phyloP scores from a whole-genome alignment of 53 echinoderm and acorn worm genomes.

The Hippasteria phrygiana region DNA sequence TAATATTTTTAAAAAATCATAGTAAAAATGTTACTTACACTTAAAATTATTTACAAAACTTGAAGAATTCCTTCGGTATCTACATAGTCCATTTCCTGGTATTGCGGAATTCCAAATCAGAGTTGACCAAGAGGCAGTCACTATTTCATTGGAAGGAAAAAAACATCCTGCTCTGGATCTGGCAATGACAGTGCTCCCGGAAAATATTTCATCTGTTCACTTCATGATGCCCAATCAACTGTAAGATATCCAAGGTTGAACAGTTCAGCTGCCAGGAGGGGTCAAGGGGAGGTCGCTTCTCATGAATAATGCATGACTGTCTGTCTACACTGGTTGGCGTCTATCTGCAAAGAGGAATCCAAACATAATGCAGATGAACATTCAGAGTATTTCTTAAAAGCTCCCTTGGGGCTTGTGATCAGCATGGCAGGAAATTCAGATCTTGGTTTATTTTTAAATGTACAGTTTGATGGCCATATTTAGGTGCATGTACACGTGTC shows the following conservation, averaged over 20 bases:
- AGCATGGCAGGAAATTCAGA: not conserved
- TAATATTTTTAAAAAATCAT: not conserved
- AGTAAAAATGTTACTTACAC: slow-evolving; percentile 12
- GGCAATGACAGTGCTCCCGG: no score
- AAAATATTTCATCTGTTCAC: not conserved
- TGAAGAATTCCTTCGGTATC: slow-evolving; percentile 14
- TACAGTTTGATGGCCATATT: slow-evolving; percentile 1
- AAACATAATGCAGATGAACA: slow-evolving; percentile 6
- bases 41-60: slow-evolving; percentile 18
- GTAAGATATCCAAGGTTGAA: not conserved
- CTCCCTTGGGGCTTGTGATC: not conserved
- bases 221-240: not conserved
- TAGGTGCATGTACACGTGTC: not conserved
- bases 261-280: not conserved
- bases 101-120: not conserved
- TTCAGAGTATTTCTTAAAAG: slow-evolving; percentile 44
- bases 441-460: not conserved
- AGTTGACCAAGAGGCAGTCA: not conserved
- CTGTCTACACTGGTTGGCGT: not conserved
- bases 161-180: not conserved
- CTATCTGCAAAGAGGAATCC: not conserved
- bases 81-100: slow-evolving; percentile 21
- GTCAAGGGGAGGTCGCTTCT: slow-evolving; percentile 23
- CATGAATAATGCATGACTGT: slow-evolving; percentile 37
- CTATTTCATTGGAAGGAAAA: not conserved